These are phyloP conservation scores for Synergus laeviventris DNA, from an alignment of 2,888 invertebrate species.

Conservation along the genomic window DNA sequence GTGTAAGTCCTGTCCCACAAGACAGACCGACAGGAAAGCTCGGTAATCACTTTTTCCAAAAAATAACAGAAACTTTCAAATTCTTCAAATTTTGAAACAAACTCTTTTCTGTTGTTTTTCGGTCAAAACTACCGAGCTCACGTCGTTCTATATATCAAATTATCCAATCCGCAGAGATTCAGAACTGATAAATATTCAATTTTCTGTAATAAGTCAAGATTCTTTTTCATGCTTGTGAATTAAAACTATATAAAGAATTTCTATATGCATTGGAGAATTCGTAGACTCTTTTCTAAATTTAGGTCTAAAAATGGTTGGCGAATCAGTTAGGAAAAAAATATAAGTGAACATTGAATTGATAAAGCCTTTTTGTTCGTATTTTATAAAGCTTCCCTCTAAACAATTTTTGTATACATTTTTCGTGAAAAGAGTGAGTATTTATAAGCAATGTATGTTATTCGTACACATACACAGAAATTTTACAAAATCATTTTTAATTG, in stretches of 20 bases:
- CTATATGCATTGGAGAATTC: background rate
- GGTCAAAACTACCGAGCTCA: slow-evolving; percentile 10
- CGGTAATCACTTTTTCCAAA: slow-evolving; percentile 36
- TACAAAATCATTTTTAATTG: background rate
- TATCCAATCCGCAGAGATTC: background rate
- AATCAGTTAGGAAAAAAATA: too few relatives aligned
- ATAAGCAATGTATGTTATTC: background rate
- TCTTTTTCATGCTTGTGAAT: background rate
- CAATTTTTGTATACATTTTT: background rate
- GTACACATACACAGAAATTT: background rate
- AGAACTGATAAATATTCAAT: background rate
- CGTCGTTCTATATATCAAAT: slow-evolving; percentile 13
- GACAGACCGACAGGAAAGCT: slow-evolving; percentile 56
- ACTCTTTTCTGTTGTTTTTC: background rate
- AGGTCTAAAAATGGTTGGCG: too few relatives aligned
- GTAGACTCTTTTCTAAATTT: background rate
- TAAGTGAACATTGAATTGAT: too few relatives aligned
- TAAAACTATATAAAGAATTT: background rate
- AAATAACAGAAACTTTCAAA: slow-evolving; percentile 42
- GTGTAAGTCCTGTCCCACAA: slow-evolving; percentile 74
- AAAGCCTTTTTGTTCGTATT: background rate
- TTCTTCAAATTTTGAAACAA: too few relatives aligned
- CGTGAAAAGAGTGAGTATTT: background rate
- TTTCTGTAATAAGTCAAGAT: background rate
- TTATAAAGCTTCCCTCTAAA: background rate